These are phyloP conservation scores for Ochotona curzoniae DNA, from an alignment of 2,113 vertebrate genomes.

Conservation along the genomic window DNA sequence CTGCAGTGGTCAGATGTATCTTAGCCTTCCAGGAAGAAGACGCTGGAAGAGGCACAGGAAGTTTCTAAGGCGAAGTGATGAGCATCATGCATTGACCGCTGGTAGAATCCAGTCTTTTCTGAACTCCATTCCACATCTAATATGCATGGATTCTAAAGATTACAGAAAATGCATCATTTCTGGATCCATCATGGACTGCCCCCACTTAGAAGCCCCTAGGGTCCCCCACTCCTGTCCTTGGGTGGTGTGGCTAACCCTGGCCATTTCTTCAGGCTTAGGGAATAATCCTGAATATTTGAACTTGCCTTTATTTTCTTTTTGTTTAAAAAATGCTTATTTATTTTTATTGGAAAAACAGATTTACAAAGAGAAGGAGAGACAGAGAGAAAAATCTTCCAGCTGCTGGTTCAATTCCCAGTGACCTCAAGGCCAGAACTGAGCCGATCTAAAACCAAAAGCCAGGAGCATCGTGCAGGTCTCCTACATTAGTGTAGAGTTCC, in stretches of 20 bases:
- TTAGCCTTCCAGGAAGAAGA: neutral
- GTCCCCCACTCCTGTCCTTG: neutral
- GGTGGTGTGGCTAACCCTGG: accelerated
- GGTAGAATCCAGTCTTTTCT: neutral
- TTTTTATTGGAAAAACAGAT: too few relatives aligned
- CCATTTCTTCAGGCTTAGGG: neutral
- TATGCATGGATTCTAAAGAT: neutral
- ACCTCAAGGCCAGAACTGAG: too few relatives aligned
- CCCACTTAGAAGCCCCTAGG: neutral
- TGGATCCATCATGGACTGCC: neutral
- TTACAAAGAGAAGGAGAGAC: too few relatives aligned
- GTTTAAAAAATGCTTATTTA: too few relatives aligned
- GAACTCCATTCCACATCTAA: neutral
- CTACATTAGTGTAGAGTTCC: too few relatives aligned
- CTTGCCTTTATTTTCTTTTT: too few relatives aligned
- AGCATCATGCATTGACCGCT: neutral
- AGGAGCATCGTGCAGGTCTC: too few relatives aligned
- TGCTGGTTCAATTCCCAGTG: too few relatives aligned
- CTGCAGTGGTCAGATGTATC: neutral
- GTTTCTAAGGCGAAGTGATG: neutral
- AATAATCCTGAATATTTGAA: neutral
- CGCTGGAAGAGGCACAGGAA: neutral
- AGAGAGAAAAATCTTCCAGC: too few relatives aligned
- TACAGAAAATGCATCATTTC: neutral
- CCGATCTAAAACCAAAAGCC: too few relatives aligned